Base-by-base conservation (phyloP, 2,113 vertebrate species). In the Aepyceros melampus region DNA sequence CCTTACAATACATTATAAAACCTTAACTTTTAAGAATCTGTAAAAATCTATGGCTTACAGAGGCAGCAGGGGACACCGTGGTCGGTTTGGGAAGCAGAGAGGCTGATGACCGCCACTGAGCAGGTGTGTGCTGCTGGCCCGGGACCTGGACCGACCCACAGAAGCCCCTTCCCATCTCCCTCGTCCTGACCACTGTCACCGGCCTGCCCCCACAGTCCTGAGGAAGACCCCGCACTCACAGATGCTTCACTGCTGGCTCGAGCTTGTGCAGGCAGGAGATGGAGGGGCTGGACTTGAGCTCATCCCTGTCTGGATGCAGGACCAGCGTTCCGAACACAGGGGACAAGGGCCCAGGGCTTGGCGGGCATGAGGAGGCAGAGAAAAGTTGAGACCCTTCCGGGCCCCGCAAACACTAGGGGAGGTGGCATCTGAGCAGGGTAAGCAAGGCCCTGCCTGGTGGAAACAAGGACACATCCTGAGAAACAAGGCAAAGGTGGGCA, bases 51-150 rank as follows among this genome's bases (percentile, higher is more conserved):
- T 19, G 78, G 29, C 31, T 49, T 21, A 4, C 55, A 14, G 45
- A 89, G 10, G 43, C 43, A 19, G 31, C n/a, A 17, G 4, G 17
- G 29, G 51, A 36, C 9, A 6, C 25, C 0, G 12, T 0, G 10
- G n/a, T 23, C 0, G 0, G 55, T 2, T 10, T 53, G 40, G 6
- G 3, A 19, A n/a, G 2, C 0, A 0, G 76, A 29, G 16, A 79
- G 27, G 9, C 16, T 0, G 0, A 11, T 19, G 9, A 49, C 16
- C 7, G 4, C 3, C 78, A 33, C 33, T 40, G 87, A 33, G 55
- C 47, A 10, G 36, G 15, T 3, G 6, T 19, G 16, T 56, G 51
- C 1, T 8, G 8, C 6, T 78, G 74, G 21, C 29, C n/a, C 14
- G 1, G 64, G 33, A 25, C 23, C 43, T 15, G 25, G 47, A 5